Percentiles rank a stretch among this genome's conserved stretches.
These are phyloP conservation scores for Drosophila pallidifrons DNA, from an alignment of 1,140 invertebrate species.

Conservation along the genomic window DNA sequence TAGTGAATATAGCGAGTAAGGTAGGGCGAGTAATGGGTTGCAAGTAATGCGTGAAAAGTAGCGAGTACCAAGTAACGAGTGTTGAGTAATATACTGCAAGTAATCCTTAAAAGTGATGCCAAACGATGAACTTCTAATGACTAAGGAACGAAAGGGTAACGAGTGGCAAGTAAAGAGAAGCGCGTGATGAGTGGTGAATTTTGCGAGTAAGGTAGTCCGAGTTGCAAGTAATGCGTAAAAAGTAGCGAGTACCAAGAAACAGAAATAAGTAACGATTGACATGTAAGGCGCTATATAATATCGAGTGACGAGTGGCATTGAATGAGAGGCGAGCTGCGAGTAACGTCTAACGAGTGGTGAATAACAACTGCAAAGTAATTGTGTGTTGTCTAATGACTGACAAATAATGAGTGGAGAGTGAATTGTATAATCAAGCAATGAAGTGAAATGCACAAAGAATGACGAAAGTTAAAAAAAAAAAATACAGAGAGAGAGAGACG, in stretches of 20 bases:
- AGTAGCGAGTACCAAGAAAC: neutral
- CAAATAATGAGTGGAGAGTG: neutral
- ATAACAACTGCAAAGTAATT: neutral
- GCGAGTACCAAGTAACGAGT: neutral
- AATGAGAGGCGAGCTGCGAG: no score
- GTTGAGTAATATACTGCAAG: neutral
- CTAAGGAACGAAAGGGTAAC: neutral
- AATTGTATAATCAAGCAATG: neutral
- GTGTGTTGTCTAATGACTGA: neutral
- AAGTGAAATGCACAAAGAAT: neutral
- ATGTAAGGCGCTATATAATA: no score
- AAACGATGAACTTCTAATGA: no score
- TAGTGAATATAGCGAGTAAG: neutral
- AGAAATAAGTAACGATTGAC: no score
- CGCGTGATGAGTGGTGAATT: neutral
- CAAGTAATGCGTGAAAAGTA: neutral
- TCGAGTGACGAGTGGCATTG: neutral
- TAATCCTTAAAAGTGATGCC: no score
- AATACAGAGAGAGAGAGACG: neutral
- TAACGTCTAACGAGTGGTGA: neutral
- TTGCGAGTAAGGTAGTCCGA: no score
- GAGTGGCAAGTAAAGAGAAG: neutral
- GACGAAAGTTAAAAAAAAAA: neutral
- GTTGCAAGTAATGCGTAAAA: neutral
- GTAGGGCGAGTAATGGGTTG: neutral